Evolutionary conservation across 2,888 invertebrate species (phyloP), one percentile per base, ranked within the genome.

Genomic region (Operophtera brumata): DNA sequence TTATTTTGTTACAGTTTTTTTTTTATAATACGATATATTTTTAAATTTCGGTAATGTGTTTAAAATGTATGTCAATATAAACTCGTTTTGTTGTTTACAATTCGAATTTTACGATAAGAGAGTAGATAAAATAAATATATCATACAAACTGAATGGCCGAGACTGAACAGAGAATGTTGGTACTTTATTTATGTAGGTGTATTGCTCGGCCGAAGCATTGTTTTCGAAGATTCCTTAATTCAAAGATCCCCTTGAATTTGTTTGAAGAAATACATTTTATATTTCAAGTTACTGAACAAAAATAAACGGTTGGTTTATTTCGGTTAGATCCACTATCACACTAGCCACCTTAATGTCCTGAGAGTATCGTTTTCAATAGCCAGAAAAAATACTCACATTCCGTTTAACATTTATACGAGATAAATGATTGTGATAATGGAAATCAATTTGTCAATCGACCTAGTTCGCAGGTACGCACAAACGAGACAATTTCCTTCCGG

Each of bases 401-500:
- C 30, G 7, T 30, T 30, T 30, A 30, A 30, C 30, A 30, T 40
- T 49, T 32, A 50, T 41, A 48, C 36, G 32, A 45, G 50, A 58
- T 58, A 59, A 57, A 52, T 56, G 34, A 49, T 48, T 45, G 9
- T 30, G 54, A 56, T 57, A 64, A 59, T 37, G 54, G 39, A 50
- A 59, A 48, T 57, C 52, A 54, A 59, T 61, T 57, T 55, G 48
- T 50, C 51, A 53, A 56, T 54, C 49, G 54, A 39, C 54, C 47
- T 47, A 46, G 47, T 54, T 60, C 46, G 46, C 47, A 60, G 43
- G 48, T 47, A 53, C 48, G 52, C 53, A 54, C 44, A 52, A 58
- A 50, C 42, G 45, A 46, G 43, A 45, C 54, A 25, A 58, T 58
- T 61, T 59, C 57, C 53, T 44, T 53, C 54, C 54, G 34, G 42